Conservation (phyloP, 2,113 vertebrate species). For the Carollia perspicillata region DNA sequence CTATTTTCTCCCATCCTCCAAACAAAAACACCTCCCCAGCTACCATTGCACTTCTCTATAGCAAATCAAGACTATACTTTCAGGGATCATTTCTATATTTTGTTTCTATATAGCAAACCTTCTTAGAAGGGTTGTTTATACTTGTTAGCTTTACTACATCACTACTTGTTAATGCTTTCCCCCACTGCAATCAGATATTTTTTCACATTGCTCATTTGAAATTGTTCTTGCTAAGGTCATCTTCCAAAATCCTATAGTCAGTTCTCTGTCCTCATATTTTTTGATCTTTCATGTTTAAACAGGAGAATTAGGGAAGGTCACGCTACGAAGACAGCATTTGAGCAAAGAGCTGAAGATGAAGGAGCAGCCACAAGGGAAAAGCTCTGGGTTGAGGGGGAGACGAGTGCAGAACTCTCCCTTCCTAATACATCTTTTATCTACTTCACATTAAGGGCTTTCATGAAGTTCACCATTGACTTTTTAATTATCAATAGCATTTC, state of each 20-base stretch:
- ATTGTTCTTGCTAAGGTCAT: not conserved
- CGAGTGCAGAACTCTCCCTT: no score
- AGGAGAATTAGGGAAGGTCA: not conserved
- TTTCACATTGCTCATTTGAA: not conserved
- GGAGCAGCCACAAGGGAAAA: not conserved
- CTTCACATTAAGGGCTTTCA: not conserved
- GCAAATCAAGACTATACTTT: no score
- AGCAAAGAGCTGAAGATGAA: not conserved
- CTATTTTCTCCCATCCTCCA: not conserved
- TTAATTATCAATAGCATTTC: not conserved
- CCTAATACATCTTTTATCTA: not conserved
- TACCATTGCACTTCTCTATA: not conserved
- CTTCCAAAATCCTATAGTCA: not conserved
- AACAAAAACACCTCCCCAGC: not conserved
- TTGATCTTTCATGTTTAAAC: not conserved
- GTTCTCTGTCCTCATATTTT: not conserved
- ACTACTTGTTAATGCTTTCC: not conserved
- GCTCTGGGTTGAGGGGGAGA: not conserved
- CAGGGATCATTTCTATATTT: no score
- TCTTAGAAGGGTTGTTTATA: not conserved
- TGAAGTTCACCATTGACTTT: not conserved
- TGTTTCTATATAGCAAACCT: not conserved
- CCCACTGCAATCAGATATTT: not conserved
- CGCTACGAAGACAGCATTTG: not conserved
- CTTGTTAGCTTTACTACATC: not conserved